Conservation (phyloP, 2,888 invertebrate species). For the Neoaliturus tenellus region DNA sequence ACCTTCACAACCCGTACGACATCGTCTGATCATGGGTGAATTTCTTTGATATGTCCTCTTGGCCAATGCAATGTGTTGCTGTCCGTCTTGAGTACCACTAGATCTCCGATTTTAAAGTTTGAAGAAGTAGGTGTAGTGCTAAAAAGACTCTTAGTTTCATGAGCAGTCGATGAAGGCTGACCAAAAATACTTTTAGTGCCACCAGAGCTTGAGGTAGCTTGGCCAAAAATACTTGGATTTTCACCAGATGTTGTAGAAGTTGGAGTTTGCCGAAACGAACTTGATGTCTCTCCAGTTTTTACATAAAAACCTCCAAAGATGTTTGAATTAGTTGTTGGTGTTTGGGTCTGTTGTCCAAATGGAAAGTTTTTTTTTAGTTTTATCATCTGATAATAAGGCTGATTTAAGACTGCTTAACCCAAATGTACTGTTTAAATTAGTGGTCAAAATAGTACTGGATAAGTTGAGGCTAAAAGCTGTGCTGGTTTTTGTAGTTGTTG, state of each 20-base stretch:
- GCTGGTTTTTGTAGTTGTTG: not conserved
- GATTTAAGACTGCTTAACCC: slow-evolving; percentile 5
- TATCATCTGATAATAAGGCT: slow-evolving; percentile 1
- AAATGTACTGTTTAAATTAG: slow-evolving; percentile 14
- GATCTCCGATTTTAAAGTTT: no score
- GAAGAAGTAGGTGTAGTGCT: slow-evolving; percentile 51
- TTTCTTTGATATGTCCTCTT: no score
- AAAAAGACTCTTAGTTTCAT: slow-evolving; percentile 55
- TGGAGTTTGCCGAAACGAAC: not conserved
- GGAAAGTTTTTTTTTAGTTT: slow-evolving; percentile 11
- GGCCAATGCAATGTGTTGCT: no score
- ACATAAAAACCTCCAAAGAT: slow-evolving; percentile 13
- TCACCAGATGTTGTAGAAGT: not conserved
- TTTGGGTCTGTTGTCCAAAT: slow-evolving; percentile 1
- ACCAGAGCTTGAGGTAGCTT: not conserved
- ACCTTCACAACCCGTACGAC: no score
- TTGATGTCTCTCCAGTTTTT: not conserved
- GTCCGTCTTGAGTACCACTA: no score
- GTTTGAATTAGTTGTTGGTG: not conserved
- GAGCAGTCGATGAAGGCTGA: not conserved
- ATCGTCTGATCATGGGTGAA: no score
- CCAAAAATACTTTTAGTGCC: slow-evolving; percentile 9
- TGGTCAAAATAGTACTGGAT: not conserved
- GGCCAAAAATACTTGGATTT: slow-evolving; percentile 28
- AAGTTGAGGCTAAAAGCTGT: slow-evolving; percentile 17